Conservation (phyloP, 2,113 vertebrate species). For the Cygnus buccinator region DNA sequence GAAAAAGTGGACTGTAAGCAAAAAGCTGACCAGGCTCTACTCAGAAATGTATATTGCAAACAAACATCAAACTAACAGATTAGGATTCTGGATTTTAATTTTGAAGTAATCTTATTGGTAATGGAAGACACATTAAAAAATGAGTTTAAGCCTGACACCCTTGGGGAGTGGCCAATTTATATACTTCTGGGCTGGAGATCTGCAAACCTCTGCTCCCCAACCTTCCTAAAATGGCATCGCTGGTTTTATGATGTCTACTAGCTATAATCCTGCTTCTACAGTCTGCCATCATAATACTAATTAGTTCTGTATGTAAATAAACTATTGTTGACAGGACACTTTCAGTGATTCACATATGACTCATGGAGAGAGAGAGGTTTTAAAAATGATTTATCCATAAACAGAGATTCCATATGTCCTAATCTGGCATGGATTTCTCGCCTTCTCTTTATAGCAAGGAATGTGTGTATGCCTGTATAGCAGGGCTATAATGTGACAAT, state of each 20-base stretch:
- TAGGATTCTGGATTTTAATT: neutral
- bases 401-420: slow-evolving; percentile 71
- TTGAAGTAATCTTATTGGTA: neutral
- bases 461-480: slow-evolving; percentile 46
- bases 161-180: neutral
- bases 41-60: neutral
- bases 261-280: slow-evolving; percentile 24
- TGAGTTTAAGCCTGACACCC: slow-evolving; percentile 1
- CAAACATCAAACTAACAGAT: neutral
- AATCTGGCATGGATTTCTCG: slow-evolving; percentile 52
- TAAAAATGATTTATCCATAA: slow-evolving; percentile 66
- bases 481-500: slow-evolving; percentile 57
- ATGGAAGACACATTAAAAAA: slow-evolving; percentile 27
- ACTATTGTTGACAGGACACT: slow-evolving; percentile 65
- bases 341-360: slow-evolving; percentile 42
- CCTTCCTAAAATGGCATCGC: slow-evolving; percentile 47
- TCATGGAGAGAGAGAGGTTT: slow-evolving; percentile 16
- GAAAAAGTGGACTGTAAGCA: neutral
- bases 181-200: neutral
- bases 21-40: neutral
- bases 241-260: slow-evolving; percentile 1
- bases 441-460: slow-evolving; percentile 63
- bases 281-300: slow-evolving; percentile 43
- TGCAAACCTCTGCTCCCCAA: neutral
- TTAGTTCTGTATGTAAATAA: slow-evolving; percentile 72